These are phyloP conservation scores for Liasis olivaceus DNA, from an alignment of 2,797 vertebrate species.

Conservation along the genomic window DNA sequence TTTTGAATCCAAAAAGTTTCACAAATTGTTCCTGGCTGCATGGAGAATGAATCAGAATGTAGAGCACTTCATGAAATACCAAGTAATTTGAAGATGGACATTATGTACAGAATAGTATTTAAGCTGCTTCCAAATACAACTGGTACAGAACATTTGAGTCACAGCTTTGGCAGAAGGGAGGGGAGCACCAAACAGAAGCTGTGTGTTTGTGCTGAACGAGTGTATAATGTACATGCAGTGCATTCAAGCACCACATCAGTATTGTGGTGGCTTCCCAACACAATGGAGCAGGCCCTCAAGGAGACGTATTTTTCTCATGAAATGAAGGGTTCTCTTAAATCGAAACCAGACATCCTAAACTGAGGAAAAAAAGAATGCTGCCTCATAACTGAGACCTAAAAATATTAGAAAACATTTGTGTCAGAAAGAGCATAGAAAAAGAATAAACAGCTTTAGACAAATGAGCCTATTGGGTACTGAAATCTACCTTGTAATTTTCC, in stretches of 20 bases:
- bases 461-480: neutral
- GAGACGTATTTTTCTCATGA: conserved; percentile 1
- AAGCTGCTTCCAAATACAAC: conserved; percentile 8
- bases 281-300: neutral
- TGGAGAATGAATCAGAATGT: neutral
- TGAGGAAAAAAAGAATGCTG: fast-evolving
- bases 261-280: conserved; percentile 23
- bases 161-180: conserved; percentile 9
- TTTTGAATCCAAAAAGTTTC: neutral
- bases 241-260: neutral
- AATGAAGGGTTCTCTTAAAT: conserved; percentile 9
- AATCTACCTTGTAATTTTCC: neutral
- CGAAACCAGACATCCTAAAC: conserved; percentile 10
- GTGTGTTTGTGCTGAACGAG: fast-evolving
- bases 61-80: conserved; percentile 2
- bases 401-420: neutral
- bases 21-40: neutral
- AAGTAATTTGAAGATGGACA: conserved; percentile 35
- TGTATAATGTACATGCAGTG: neutral
- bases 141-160: conserved; percentile 35
- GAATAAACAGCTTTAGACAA: neutral
- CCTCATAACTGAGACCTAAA: neutral
- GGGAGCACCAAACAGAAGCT: conserved; percentile 23
- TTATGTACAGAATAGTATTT: conserved; percentile 26
- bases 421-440: neutral